Evolutionary conservation across 1,140 invertebrate genomes (phyloP).

Genomic region (Holcopasites calliopsidis): DNA sequence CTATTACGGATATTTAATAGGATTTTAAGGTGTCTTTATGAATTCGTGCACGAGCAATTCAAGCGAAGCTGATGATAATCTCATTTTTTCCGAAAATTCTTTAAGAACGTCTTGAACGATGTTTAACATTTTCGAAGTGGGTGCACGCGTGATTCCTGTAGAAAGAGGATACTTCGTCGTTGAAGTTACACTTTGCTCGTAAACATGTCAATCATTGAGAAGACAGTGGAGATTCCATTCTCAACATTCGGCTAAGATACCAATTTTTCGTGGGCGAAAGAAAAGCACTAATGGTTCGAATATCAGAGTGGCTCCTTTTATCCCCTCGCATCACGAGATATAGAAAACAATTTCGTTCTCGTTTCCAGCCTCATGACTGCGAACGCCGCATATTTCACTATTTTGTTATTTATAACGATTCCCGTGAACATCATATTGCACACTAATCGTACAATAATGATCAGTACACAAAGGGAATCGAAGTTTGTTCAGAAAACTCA

Average conservation of each 20-base stretch:
- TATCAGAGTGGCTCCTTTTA: background rate
- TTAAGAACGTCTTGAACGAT: background rate
- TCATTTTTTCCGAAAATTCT: background rate
- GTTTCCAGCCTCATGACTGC: background rate
- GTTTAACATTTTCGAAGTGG: background rate
- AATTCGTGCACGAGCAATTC: background rate
- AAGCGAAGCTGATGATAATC: background rate
- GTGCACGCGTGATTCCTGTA: background rate
- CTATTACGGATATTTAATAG: background rate
- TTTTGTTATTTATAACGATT: no score
- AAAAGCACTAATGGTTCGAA: background rate
- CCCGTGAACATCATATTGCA: no score
- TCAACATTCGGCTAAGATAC: background rate
- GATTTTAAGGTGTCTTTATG: background rate
- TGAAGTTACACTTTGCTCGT: constrained; percentile 41
- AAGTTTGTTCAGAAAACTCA: constrained; percentile 74
- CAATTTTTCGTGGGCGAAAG: background rate
- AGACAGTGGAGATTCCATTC: constrained; percentile 21
- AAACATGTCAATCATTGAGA: constrained; percentile 62
- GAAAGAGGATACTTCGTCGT: constrained; percentile 28
- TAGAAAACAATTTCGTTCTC: background rate
- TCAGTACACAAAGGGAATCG: no score
- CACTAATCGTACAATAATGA: no score
- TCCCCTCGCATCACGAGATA: background rate
- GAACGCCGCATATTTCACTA: background rate